Percentiles rank a stretch among this genome's conserved stretches.
Conservation (phyloP, 2,113 vertebrate species). For the Strix aluco region DNA sequence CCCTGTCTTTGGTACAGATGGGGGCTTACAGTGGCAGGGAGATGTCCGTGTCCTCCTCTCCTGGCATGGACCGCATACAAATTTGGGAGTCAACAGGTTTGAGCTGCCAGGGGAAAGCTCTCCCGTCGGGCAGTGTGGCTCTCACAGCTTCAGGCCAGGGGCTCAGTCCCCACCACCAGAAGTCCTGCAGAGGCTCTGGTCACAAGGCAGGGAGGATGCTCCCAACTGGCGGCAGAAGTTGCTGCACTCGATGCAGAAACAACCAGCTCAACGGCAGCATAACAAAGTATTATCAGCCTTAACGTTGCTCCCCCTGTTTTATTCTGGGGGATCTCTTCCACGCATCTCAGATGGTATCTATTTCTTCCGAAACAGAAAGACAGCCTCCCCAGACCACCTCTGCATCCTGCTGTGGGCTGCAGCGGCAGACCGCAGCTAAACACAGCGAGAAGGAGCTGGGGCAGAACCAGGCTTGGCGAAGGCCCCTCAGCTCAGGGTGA, state of each 20-base stretch:
- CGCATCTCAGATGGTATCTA: accelerated
- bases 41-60: neutral
- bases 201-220: neutral
- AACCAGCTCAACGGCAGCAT: neutral
- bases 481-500: neutral
- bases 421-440: neutral
- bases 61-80: accelerated
- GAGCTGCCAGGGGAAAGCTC: neutral
- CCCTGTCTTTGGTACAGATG: accelerated
- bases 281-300: neutral
- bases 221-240: neutral
- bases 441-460: accelerated
- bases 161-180: neutral
- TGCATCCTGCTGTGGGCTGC: neutral
- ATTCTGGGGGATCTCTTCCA: neutral
- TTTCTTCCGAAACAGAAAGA: neutral
- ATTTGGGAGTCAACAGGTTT: neutral
- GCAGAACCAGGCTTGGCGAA: neutral
- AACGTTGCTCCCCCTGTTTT: neutral
- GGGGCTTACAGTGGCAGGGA: neutral
- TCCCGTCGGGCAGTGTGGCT: accelerated
- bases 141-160: neutral
- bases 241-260: neutral
- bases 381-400: neutral
- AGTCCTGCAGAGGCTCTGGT: neutral